Base-by-base conservation (phyloP, 2,113 vertebrate species). In the Tichodroma muraria region DNA sequence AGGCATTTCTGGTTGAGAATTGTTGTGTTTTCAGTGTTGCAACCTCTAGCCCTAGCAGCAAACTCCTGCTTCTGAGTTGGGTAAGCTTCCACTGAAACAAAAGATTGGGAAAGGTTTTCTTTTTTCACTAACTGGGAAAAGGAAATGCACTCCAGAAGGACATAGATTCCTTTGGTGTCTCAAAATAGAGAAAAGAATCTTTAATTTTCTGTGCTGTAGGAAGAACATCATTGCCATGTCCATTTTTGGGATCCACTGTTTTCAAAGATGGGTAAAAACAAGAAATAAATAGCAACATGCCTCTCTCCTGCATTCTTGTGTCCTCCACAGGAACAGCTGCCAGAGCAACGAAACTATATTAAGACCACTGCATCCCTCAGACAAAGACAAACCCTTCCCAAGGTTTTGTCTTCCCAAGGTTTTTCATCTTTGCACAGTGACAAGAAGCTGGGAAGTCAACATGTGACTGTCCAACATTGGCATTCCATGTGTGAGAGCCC, bases 271-370 rank as follows among this genome's bases (percentile, higher is more conserved):
- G n/a, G 10, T 90, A 68, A 88, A 95, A 80, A 1, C 35, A 89
- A 86, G 49, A 94, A 96, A 93, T 68, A 95, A 95, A 95, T 71
- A 94, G 72, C 52, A 94, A 75, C 60, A 53, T 0, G 12, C 49
- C 25, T 80, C 80, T 93, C 40, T 81, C 42, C 56, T 59, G 22
- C 63, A 78, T 85, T 95, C 87, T 60, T 85, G 14, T 77, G 28
- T 71, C 52, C 37, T 85, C 40, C 64, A 75, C 44, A 38, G 21
- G n/a, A 59, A 75, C 82, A 89, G 76, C 82, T 96, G 89, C 60
- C 89, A 88, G 68, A 85, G 47, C 20, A 78, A 78, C 33, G 25
- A 78, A 91, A 77, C 64, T 94, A 61, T 64, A 88, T 71, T 57
- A 90, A 60, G 75, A 68, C 18, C 24, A 45, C 38, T 59, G 22